phyloP scores from a whole-genome alignment of 1,140 invertebrate species.

The Drosophila obscura region DNA sequence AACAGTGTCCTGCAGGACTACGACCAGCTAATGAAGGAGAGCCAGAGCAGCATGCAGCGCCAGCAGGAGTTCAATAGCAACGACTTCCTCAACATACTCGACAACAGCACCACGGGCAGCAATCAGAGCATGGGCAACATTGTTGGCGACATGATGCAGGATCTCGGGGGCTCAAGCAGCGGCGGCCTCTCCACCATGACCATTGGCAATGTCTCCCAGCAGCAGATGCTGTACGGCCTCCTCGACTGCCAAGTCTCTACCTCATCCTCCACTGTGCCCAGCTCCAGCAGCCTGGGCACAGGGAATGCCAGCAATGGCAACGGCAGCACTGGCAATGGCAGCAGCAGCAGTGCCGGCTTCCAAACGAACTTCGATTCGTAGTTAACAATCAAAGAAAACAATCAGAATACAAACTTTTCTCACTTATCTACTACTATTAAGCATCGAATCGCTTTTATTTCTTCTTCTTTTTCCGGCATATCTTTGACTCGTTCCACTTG shows the following conservation, averaged over 20 bases:
- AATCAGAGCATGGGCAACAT: conserved; percentile 57
- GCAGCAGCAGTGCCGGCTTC: conserved; percentile 24
- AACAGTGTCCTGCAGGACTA: conserved; percentile 75
- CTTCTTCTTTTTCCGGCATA: conserved; percentile 36
- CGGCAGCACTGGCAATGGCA: conserved; percentile 25
- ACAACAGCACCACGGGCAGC: conserved; percentile 64
- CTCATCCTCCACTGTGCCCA: conserved; percentile 40
- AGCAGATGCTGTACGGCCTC: conserved; percentile 60
- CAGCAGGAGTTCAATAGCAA: conserved; percentile 71
- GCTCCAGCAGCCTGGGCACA: conserved; percentile 9
- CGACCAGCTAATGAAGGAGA: conserved; percentile 82
- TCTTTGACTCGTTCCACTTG: conserved; percentile 56
- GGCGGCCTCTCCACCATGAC: conserved; percentile 39
- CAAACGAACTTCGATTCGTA: conserved; percentile 44
- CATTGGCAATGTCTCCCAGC: conserved; percentile 10
- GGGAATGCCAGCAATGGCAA: conserved; percentile 4
- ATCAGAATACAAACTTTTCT: conserved; percentile 1
- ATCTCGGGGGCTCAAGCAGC: conserved; percentile 63
- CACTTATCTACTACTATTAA: too few relatives aligned
- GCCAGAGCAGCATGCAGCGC: conserved; percentile 77
- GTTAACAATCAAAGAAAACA: conserved; percentile 3
- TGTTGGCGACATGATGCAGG: conserved; percentile 64
- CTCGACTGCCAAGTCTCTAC: conserved; percentile 51
- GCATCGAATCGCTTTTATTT: conserved; percentile 4
- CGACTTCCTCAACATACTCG: conserved; percentile 76